A percentile compares a stretch with the other conserved stretches of the same genome.
Evolutionary conservation across 2,797 vertebrate species (phyloP).

Genomic region (Carcharodon carcharias): DNA sequence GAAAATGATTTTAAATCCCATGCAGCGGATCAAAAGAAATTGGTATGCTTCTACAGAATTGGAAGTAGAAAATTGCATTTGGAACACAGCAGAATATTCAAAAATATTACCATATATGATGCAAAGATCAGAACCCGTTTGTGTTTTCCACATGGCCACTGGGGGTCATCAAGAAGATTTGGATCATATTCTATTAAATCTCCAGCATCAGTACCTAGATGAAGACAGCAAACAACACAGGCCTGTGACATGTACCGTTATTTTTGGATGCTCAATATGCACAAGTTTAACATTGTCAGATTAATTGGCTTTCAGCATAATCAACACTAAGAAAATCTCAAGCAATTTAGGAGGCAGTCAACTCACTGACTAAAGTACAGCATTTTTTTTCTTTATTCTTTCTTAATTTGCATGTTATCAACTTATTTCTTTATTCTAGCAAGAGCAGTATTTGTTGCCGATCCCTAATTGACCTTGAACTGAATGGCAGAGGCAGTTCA

Average conservation of each 20-base stretch:
- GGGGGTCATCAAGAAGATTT: constrained; percentile 87
- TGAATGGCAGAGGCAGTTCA: no score
- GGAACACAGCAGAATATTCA: not conserved
- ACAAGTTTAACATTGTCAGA: not conserved
- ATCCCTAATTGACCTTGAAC: no score
- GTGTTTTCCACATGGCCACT: constrained; percentile 95
- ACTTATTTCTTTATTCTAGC: no score
- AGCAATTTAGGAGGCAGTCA: not conserved
- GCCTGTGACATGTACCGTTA: not conserved
- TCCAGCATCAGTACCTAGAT: constrained; percentile 62
- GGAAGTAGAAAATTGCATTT: not conserved
- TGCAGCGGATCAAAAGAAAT: not conserved
- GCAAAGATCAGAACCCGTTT: constrained; percentile 94
- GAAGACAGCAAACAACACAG: constrained; percentile 24
- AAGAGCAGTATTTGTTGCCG: no score
- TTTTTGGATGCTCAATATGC: not conserved
- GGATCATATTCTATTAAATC: constrained; percentile 83
- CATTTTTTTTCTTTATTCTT: no score
- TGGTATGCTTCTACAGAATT: not conserved
- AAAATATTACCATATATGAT: constrained; percentile 83
- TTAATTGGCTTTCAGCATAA: not conserved
- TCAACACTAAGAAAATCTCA: not conserved
- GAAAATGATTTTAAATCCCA: not conserved
- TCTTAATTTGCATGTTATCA: no score
- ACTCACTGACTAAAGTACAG: not conserved